Evolutionary conservation across 2,888 invertebrate genomes (phyloP), one percentile per base, ranked within the genome.

Genomic region (Resseliella maxima): DNA sequence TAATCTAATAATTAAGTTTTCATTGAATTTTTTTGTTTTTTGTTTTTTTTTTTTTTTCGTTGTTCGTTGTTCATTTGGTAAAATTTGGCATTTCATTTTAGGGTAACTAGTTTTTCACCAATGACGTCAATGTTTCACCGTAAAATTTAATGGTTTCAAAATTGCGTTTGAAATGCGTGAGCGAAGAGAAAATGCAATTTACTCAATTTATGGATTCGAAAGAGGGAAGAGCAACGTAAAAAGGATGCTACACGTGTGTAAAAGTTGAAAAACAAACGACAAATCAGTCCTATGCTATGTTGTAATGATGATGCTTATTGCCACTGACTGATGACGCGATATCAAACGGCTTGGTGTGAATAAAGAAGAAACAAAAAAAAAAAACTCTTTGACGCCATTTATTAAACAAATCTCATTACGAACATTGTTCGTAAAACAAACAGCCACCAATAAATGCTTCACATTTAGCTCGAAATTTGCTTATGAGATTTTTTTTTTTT

Each of bases 251-350:
- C n/a, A n/a, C n/a, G n/a, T n/a, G n/a, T n/a, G 46, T 50, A 50
- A 15, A 18, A 18, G 46, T 18, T 50, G 18, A 50, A 50, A 50
- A 15, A 50, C 12, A 8, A 50, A 18, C 46, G 12, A 50, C n/a
- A 15, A 15, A 2, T 50, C 5, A 41, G 41, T 12, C 46, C 8
- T 15, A 15, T 50, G 31, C 72, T 5, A 31, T 21, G 6, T 2
- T 59, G 35, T 72, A 72, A 72, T 31, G 72, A 72, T 72, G 72
- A 31, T 31, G 72, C 31, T 72, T 12, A 72, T 72, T 72, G 72
- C 72, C 72, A 72, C 15, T 72, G 72, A 72, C 31, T 72, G 31
- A 72, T 72, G 72, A 72, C 72, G 72, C 31, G 72, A 35, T 72
- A 72, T 72, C 72, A 31, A 72, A 72, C 31, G 15, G 1, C 15